These are phyloP conservation scores for Axis porcinus DNA, from an alignment of 2,113 vertebrate species.

Conservation along the genomic window DNA sequence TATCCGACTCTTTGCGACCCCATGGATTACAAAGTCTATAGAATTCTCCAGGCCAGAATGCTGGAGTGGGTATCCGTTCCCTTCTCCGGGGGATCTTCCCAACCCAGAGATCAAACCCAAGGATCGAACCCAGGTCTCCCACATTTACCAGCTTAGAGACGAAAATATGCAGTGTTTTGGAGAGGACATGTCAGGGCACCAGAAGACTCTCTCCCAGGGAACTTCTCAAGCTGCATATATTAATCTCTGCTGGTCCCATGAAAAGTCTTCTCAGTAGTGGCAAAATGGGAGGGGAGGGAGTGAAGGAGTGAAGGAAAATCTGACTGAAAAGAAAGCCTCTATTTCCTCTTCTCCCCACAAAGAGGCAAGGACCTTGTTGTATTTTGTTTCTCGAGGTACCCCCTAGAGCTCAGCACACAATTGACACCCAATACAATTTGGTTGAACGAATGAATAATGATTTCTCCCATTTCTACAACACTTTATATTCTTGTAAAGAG, in stretches of 20 bases:
- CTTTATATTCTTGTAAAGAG: neutral
- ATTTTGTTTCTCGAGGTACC: neutral
- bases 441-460: neutral
- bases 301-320: neutral
- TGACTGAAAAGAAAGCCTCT: neutral
- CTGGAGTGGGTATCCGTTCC: neutral
- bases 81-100: neutral
- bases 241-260: neutral
- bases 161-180: neutral
- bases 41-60: neutral
- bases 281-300: neutral
- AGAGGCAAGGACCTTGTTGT: neutral
- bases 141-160: neutral
- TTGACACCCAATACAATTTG: neutral
- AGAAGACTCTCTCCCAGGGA: neutral
- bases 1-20: neutral
- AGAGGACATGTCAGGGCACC: neutral
- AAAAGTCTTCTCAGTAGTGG: neutral
- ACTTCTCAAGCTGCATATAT: neutral
- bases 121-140: neutral
- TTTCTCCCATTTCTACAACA: neutral
- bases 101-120: neutral
- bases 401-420: neutral
- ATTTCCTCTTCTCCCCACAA: neutral
- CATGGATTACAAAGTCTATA: neutral